A percentile compares a stretch with the other conserved stretches of the same genome.
Conservation (phyloP, 2,888 invertebrate species). For the Mantis religiosa region DNA sequence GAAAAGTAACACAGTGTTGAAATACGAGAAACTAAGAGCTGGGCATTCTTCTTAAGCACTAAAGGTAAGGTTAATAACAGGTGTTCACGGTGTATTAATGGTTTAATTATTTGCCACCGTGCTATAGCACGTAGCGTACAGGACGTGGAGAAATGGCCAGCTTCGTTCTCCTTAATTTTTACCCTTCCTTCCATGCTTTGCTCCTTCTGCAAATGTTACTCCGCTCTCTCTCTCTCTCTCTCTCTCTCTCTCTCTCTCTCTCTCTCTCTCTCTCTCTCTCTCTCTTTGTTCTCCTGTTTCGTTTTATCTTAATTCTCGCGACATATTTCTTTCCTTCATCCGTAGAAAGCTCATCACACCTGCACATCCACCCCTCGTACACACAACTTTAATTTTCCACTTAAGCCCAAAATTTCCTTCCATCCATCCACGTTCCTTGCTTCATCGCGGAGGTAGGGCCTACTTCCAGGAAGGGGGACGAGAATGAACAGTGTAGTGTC, state of each 20-base stretch:
- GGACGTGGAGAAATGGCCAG: background rate
- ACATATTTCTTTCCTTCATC: background rate
- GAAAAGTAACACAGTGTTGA: background rate
- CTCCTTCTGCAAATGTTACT: background rate
- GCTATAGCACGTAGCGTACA: background rate
- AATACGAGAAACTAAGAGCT: background rate
- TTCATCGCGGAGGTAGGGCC: background rate
- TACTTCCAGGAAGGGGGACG: background rate
- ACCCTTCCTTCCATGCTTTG: background rate
- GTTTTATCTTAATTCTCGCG: background rate
- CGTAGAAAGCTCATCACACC: background rate
- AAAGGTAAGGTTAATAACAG: background rate
- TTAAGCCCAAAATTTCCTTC: background rate
- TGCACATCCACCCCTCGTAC: background rate
- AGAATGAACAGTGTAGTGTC: background rate
- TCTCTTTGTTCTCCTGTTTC: background rate
- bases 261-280: background rate
- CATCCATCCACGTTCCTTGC: background rate
- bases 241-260: background rate
- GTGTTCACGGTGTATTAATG: background rate
- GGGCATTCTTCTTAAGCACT: background rate
- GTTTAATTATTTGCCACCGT: background rate
- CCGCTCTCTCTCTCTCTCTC: background rate
- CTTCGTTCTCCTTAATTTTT: background rate
- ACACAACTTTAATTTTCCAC: background rate